phyloP scores from a whole-genome alignment of 2,888 invertebrate genomes.

The Cheilosia soror region DNA sequence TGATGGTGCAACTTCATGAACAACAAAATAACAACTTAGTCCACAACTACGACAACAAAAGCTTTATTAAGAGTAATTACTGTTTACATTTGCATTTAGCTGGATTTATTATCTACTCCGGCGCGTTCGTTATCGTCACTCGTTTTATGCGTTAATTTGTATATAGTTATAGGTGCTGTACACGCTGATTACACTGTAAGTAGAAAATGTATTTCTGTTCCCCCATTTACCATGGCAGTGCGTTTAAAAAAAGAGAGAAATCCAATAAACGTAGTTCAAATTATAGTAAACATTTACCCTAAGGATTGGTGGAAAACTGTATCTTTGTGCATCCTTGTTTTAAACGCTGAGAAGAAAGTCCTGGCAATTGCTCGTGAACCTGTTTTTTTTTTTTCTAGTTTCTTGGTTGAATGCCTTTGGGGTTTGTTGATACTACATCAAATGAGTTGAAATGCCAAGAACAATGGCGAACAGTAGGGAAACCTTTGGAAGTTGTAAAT shows the following conservation, averaged over 20 bases:
- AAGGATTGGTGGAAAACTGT: background rate
- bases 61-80: constrained; percentile 60
- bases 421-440: background rate
- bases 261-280: background rate
- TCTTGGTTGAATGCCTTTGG: constrained; percentile 19
- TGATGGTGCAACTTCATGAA: background rate
- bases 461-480: background rate
- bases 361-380: constrained; percentile 15
- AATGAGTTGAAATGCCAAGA: background rate
- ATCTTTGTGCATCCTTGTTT: background rate
- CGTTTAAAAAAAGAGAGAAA: background rate
- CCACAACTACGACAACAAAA: constrained; percentile 27
- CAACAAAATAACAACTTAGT: constrained; percentile 22
- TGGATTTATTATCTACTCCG: constrained; percentile 43
- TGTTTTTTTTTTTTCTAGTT: constrained; percentile 26
- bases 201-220: background rate
- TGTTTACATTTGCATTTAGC: constrained; percentile 61
- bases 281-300: constrained; percentile 12
- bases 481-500: no score
- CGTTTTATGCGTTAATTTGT: constrained; percentile 32
- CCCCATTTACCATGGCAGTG: background rate
- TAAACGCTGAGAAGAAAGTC: constrained; percentile 1
- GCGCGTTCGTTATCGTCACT: constrained; percentile 33
- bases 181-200: constrained; percentile 12
- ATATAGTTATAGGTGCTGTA: constrained; percentile 2